Conservation (phyloP, 2,113 vertebrate genomes). For the Machaerirhynchus nigripectus region DNA sequence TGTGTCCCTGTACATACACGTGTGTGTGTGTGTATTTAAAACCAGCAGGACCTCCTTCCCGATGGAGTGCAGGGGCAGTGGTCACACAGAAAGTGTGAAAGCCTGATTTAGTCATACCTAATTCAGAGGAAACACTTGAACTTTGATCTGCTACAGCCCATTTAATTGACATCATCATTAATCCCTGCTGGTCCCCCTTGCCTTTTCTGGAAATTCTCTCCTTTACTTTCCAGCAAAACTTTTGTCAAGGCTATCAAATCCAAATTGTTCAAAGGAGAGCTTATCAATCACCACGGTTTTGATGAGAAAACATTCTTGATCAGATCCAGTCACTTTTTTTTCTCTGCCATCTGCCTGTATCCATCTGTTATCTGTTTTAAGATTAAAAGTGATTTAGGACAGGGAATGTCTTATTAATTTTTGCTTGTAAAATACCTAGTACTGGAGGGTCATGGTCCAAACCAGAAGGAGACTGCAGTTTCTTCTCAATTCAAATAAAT, state of each 20-base stretch:
- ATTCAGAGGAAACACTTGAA: neutral
- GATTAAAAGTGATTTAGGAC: neutral
- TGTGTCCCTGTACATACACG: neutral
- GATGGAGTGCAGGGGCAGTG: neutral
- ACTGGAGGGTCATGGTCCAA: neutral
- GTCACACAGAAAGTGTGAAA: neutral
- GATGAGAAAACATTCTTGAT: slow-evolving; percentile 24
- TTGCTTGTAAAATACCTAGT: neutral
- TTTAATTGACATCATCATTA: neutral
- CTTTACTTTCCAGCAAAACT: neutral
- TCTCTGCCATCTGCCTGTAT: slow-evolving; percentile 40
- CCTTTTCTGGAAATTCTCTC: neutral
- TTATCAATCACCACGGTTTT: slow-evolving; percentile 29
- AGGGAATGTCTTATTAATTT: neutral
- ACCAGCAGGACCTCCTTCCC: neutral
- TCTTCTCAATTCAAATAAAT: neutral
- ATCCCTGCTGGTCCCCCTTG: neutral
- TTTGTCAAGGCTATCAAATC: neutral
- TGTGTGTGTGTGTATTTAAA: neutral
- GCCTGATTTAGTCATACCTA: neutral
- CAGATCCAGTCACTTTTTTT: slow-evolving; percentile 4
- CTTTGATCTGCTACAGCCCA: neutral
- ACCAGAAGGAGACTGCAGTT: neutral
- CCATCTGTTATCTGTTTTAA: slow-evolving; percentile 49
- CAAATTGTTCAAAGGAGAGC: neutral